phyloP scores from a whole-genome alignment of 2,113 vertebrate species.

The Rutilus rutilus region DNA sequence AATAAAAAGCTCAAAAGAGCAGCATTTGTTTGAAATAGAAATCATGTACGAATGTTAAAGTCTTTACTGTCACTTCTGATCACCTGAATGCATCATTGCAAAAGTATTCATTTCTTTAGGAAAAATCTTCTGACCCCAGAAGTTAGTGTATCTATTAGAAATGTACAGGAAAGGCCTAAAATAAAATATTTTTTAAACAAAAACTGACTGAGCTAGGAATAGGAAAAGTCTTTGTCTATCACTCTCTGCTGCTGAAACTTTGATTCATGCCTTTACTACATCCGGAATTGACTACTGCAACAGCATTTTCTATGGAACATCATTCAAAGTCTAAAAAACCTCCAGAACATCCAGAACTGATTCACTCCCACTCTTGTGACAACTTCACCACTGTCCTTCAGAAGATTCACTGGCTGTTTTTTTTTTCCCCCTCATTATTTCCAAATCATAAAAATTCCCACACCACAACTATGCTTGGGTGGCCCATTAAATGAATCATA shows the following conservation, averaged over 20 bases:
- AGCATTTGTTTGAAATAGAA: no score
- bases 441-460: neutral
- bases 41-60: no score
- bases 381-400: neutral
- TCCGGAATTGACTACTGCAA: neutral
- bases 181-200: neutral
- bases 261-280: neutral
- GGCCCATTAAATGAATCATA: neutral
- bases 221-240: neutral
- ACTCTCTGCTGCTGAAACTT: neutral
- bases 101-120: no score
- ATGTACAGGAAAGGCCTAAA: neutral
- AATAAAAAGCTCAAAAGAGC: neutral
- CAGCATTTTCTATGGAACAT: neutral
- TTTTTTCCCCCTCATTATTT: neutral
- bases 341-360: neutral
- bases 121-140: no score
- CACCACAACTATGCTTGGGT: neutral
- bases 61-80: no score
- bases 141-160: no score
- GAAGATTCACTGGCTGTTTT: neutral
- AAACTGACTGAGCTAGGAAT: neutral
- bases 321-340: neutral
- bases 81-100: no score
- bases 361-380: neutral